These are phyloP conservation scores for Chaenocephalus aceratus DNA, from an alignment of 2,113 vertebrate species.

Conservation along the genomic window DNA sequence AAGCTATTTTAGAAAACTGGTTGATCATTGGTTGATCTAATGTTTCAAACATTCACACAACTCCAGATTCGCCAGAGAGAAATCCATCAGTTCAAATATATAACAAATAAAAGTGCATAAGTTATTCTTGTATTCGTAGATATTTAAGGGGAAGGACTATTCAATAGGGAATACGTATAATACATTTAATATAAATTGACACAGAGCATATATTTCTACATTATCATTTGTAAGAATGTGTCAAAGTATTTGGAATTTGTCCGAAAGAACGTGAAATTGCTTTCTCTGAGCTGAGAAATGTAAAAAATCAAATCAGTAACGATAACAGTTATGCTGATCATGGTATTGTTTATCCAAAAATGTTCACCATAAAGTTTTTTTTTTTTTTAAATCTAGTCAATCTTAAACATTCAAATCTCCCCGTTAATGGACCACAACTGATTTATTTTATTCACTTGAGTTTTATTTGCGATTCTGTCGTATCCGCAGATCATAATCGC, in stretches of 20 bases:
- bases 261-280: neutral
- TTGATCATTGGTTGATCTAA: neutral
- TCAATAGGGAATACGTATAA: too few species aligned
- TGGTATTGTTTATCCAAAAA: too few species aligned
- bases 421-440: neutral
- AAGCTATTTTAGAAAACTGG: neutral
- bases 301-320: too few species aligned
- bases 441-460: slow-evolving; percentile 9
- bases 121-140: too few species aligned
- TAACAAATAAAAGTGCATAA: too few species aligned
- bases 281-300: neutral
- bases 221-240: too few species aligned
- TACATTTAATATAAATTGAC: too few species aligned
- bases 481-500: slow-evolving; percentile 63
- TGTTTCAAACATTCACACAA: neutral
- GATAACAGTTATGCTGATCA: too few species aligned
- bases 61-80: neutral
- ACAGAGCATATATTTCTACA: too few species aligned
- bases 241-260: neutral
- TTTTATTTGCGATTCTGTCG: slow-evolving; percentile 36
- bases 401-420: neutral
- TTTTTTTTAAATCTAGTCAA: neutral
- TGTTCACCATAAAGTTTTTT: neutral
- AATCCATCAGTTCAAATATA: too few species aligned
- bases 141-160: too few species aligned